Percentiles rank a stretch among this genome's conserved stretches.
Conservation (phyloP, 1,140 invertebrate genomes). For the Cardiocondyla obscurior region DNA sequence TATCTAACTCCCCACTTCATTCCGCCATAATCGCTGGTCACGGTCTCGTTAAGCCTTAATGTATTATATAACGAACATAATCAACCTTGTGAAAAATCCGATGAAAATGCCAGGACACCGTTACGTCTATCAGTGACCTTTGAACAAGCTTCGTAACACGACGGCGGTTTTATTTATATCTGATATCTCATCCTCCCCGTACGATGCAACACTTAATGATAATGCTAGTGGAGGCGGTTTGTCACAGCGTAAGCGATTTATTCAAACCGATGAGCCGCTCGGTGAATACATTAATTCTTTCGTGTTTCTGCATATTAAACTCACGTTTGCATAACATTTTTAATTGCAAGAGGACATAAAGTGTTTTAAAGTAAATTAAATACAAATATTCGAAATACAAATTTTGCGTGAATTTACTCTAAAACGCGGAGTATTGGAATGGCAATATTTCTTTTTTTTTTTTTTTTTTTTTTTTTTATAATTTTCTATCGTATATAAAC, state of each 20-base stretch:
- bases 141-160: neutral
- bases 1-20: neutral
- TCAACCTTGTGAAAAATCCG: slow-evolving; percentile 9
- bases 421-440: neutral
- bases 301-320: neutral
- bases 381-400: neutral
- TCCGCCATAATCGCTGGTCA: neutral
- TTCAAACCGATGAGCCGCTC: neutral
- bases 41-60: neutral
- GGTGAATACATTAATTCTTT: neutral
- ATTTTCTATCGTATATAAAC: no score
- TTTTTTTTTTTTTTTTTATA: neutral
- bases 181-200: slow-evolving; percentile 3
- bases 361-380: neutral
- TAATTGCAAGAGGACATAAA: neutral
- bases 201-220: neutral
- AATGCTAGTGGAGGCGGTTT: neutral
- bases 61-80: slow-evolving; percentile 45
- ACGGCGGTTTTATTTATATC: slow-evolving; percentile 37
- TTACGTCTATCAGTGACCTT: slow-evolving; percentile 27
- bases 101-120: neutral
- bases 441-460: neutral
- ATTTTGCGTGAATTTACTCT: neutral
- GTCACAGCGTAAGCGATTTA: slow-evolving; percentile 7
- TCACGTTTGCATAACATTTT: slow-evolving; percentile 3